phyloP scores from a whole-genome alignment of 2,888 invertebrate species.

The Ichneumoninae sp. region DNA sequence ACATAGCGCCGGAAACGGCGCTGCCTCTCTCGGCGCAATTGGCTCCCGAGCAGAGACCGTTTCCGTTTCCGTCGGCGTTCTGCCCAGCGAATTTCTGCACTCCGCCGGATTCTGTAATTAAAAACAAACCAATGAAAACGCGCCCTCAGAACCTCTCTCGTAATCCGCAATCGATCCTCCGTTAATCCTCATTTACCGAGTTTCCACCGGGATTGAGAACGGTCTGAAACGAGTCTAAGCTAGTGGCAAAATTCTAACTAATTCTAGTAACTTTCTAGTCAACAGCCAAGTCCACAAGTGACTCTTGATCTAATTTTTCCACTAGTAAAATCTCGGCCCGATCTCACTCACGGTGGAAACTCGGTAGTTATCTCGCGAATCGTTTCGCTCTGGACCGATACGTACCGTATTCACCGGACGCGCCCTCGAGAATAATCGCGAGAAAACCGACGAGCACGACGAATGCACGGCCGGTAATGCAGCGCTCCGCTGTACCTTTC shows the following conservation, averaged over 20 bases:
- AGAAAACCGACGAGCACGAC: conserved; percentile 67
- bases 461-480: conserved; percentile 63
- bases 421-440: conserved; percentile 60
- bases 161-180: not conserved
- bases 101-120: conserved; percentile 39
- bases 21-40: conserved; percentile 76
- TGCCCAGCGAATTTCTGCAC: conserved; percentile 49
- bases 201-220: no score
- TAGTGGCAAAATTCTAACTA: no score
- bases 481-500: conserved; percentile 12
- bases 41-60: conserved; percentile 73
- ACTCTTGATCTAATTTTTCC: no score
- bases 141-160: not conserved
- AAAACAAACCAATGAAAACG: conserved; percentile 1
- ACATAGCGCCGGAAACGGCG: conserved; percentile 82
- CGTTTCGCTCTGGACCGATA: conserved; percentile 2
- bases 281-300: no score
- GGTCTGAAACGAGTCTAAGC: no score
- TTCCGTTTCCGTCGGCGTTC: conserved; percentile 58
- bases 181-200: no score
- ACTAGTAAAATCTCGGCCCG: no score
- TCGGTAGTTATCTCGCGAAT: not conserved
- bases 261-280: no score
- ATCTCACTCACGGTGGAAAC: no score
- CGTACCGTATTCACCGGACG: conserved; percentile 78